Evolutionary conservation across 2,888 invertebrate species (phyloP).

Genomic region (Minunthozetes semirufus): DNA sequence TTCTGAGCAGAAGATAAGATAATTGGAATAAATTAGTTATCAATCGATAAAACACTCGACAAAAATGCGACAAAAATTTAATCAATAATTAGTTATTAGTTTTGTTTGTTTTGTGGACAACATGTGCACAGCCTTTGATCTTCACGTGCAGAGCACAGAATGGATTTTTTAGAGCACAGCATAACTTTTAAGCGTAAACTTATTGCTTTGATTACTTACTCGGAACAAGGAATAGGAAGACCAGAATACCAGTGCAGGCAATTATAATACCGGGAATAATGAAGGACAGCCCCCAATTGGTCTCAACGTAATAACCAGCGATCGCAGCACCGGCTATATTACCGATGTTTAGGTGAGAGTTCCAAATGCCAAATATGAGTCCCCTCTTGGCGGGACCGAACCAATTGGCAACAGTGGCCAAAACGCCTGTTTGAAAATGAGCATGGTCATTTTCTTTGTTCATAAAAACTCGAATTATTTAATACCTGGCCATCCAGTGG

Average conservation of each 20-base stretch:
- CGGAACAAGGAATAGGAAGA: constrained; percentile 70
- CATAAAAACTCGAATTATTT: neutral
- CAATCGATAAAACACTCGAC: neutral
- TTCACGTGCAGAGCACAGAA: no score
- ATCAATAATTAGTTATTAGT: no score
- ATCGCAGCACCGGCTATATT: constrained; percentile 85
- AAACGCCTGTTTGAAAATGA: no score
- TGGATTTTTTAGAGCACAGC: no score
- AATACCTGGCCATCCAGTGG: constrained; percentile 77
- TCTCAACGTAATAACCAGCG: constrained; percentile 75
- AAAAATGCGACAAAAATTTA: no score
- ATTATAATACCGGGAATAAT: constrained; percentile 71
- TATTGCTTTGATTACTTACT: constrained; percentile 24
- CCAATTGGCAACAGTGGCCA: constrained; percentile 90
- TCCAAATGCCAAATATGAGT: constrained; percentile 92
- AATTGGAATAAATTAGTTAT: neutral
- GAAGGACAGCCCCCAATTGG: constrained; percentile 83
- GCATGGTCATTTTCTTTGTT: neutral
- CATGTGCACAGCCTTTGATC: no score
- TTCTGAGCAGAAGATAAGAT: constrained; percentile 28
- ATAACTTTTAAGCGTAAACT: no score
- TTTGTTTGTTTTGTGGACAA: no score
- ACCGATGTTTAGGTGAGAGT: constrained; percentile 90
- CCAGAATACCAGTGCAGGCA: constrained; percentile 56
- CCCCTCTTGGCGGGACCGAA: constrained; percentile 59